Evolutionary conservation across 2,797 vertebrate species (phyloP).

Genomic region (Lepus townsendii): DNA sequence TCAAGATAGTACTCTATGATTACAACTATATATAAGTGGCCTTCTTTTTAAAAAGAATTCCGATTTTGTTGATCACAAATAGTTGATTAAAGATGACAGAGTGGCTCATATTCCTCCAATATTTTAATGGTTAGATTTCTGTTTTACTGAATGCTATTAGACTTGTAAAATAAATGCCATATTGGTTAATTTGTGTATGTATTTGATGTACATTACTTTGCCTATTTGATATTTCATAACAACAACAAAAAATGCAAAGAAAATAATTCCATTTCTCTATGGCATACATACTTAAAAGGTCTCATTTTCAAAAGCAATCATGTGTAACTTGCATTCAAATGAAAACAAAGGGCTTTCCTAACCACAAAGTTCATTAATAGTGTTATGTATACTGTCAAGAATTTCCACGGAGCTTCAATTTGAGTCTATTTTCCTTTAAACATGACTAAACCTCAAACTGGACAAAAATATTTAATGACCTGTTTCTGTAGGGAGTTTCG

Average conservation of each 20-base stretch:
- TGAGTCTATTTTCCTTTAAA: conserved; percentile 69
- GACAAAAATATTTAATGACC: conserved; percentile 74
- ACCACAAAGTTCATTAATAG: conserved; percentile 43
- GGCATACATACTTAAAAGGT: conserved; percentile 3
- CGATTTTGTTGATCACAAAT: neutral
- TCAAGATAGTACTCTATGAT: conserved; percentile 48
- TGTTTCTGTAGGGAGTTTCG: conserved; percentile 59
- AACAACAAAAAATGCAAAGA: conserved; percentile 10
- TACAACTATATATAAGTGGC: neutral
- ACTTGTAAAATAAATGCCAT: neutral
- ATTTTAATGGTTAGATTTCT: neutral
- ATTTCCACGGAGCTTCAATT: conserved; percentile 50
- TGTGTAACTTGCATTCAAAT: conserved; percentile 36
- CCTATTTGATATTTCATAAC: conserved; percentile 22
- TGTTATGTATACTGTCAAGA: conserved; percentile 42
- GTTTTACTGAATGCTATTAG: conserved; percentile 48
- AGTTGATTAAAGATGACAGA: neutral
- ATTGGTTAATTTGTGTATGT: neutral
- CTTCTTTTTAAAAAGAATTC: conserved; percentile 7
- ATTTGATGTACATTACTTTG: conserved; percentile 32
- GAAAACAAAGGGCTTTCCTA: conserved; percentile 9
- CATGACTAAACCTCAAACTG: conserved; percentile 66
- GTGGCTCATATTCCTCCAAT: neutral
- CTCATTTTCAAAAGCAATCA: conserved; percentile 58
- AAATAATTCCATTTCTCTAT: neutral